Evolutionary conservation across 2,888 invertebrate species (phyloP), one percentile per base, ranked within the genome.

Genomic region (Eupithecia exiguata): DNA sequence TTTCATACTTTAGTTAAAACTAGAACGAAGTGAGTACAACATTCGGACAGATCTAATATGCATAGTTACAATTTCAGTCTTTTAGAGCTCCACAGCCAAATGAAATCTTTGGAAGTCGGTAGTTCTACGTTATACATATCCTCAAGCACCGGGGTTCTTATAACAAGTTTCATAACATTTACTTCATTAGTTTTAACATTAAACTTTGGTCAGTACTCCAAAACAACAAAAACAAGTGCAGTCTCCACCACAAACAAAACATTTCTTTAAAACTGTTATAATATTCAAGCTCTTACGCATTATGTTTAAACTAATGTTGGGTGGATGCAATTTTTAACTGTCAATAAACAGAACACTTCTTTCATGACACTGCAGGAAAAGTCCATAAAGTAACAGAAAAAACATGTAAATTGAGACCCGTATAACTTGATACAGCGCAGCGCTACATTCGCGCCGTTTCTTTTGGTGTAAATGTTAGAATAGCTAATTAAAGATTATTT

Each of bases 11-110:
- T 70, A 75, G 65, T 74, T 76, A 77, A 62, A 78, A 75, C 73
- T 78, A 77, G 74, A 63, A 76, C 72, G 73, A 66, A 72, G 69
- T 67, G 69, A 73, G 66, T 82, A 84, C 81, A 84, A 83, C 86
- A 84, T 86, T 86, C 83, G 84, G 84, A 79, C 82, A 83, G 85
- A 84, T 82, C 87, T 84, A 86, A 89, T 85, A 84, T 84, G 85
- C 84, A 86, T 83, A 82, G 90, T 69, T 69, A 73, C 49, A 76
- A 71, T 69, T 76, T 76, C 91, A 91, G 92, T 92, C 92, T 91
- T 91, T 83, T 85, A 80, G 81, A 85, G 81, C 79, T 61, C 49
- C 92, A 93, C 93, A 93, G 93, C 93, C 93, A 88, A 91, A 91
- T 90, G 92, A 88, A 91, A 91, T 90, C 92, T 93, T 93, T 92